Conservation (phyloP, 2,888 invertebrate genomes). For the Orthonychiurus folsomi region DNA sequence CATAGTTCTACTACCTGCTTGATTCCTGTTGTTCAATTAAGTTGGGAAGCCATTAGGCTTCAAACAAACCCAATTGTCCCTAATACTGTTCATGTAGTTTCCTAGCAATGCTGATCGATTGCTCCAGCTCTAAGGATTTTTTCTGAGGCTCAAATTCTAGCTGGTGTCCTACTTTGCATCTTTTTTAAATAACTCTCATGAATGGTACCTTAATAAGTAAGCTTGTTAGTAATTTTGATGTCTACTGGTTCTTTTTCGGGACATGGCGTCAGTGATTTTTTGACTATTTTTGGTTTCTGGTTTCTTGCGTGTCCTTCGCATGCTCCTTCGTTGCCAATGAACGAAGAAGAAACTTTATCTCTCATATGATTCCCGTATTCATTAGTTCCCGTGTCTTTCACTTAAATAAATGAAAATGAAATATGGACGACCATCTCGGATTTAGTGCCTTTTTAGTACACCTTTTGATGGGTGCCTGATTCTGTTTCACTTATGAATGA, state of each 20-base stretch:
- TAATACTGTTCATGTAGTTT: no score
- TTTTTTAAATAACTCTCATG: no score
- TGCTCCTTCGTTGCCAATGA: not conserved
- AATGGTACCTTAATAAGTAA: no score
- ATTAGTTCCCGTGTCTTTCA: not conserved
- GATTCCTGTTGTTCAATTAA: not conserved
- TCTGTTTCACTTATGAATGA: not conserved
- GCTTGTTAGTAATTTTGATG: no score
- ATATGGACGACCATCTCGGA: not conserved
- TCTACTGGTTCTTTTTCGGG: no score
- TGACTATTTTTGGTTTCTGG: not conserved
- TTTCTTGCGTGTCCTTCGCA: not conserved
- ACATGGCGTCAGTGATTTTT: no score
- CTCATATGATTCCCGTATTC: no score
- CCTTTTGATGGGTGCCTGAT: not conserved
- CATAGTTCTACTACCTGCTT: not conserved
- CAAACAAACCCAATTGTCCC: not conserved
- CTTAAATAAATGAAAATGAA: not conserved
- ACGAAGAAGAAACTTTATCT: no score
- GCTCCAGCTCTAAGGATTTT: no score
- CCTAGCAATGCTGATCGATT: no score
- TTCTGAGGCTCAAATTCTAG: no score
- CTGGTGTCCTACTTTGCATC: no score
- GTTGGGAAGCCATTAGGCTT: not conserved
- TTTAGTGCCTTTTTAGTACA: constrained; percentile 1